phyloP scores from a whole-genome alignment of 2,888 invertebrate species.

The Drosophila subsilvestris region DNA sequence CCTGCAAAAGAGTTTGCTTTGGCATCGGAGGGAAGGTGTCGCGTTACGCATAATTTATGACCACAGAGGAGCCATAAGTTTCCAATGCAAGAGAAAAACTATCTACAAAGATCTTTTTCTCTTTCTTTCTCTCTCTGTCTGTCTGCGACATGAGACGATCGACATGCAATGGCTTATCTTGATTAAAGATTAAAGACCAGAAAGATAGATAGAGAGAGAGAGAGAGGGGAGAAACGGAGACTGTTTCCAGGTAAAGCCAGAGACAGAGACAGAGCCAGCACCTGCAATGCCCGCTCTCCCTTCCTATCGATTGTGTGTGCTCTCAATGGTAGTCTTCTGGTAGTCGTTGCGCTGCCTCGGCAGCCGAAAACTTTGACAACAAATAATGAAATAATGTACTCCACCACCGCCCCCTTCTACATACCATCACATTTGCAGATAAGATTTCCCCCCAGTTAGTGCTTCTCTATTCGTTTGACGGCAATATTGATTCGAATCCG shows the following conservation, averaged over 20 bases:
- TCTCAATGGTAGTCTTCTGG: constrained; percentile 48
- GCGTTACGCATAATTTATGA: constrained; percentile 83
- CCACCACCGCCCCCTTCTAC: background rate
- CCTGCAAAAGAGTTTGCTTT: background rate
- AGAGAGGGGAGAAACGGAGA: constrained; percentile 2
- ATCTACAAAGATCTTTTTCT: constrained; percentile 28
- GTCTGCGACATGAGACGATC: constrained; percentile 48
- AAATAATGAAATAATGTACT: constrained; percentile 79
- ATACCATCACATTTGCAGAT: constrained; percentile 52
- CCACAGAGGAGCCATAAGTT: constrained; percentile 67
- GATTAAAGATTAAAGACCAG: constrained; percentile 60
- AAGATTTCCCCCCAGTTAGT: constrained; percentile 63
- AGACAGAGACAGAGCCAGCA: constrained; percentile 21
- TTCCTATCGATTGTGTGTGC: constrained; percentile 25
- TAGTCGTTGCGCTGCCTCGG: constrained; percentile 55
- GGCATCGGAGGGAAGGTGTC: constrained; percentile 77
- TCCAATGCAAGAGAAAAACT: constrained; percentile 39
- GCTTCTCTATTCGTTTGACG: constrained; percentile 60
- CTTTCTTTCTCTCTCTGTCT: constrained; percentile 6
- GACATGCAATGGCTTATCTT: constrained; percentile 64
- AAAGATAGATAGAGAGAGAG: background rate
- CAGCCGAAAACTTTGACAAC: constrained; percentile 72
- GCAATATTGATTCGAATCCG: constrained; percentile 78
- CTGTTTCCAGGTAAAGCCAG: constrained; percentile 30
- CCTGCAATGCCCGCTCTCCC: constrained; percentile 41